Evolutionary conservation across 2,888 invertebrate genomes (phyloP).

Genomic region (Ernsta delagoae): DNA sequence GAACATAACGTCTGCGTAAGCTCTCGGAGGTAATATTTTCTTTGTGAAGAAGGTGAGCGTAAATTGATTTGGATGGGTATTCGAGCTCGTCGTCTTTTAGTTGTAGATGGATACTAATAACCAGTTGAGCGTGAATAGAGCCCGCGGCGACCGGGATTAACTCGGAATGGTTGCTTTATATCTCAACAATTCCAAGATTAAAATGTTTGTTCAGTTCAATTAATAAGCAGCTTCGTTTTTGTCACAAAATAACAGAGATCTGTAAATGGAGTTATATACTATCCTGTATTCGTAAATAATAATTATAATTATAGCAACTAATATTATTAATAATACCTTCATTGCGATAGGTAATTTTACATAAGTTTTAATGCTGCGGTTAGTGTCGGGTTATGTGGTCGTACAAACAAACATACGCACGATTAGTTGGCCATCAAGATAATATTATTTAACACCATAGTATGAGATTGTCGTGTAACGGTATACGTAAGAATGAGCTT

Average conservation of each 20-base stretch:
- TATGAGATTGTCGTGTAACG: conserved; percentile 24
- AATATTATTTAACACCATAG: conserved; percentile 18
- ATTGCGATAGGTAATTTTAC: too few relatives aligned
- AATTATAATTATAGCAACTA: too few relatives aligned
- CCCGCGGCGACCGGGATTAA: conserved; percentile 47
- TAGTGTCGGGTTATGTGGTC: too few relatives aligned
- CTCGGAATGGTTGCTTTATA: conserved; percentile 42
- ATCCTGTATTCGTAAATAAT: too few relatives aligned
- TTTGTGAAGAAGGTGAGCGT: conserved; percentile 55
- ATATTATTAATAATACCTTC: too few relatives aligned
- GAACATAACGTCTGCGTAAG: conserved; percentile 43
- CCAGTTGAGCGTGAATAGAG: neutral
- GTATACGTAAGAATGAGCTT: conserved; percentile 14
- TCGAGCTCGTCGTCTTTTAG: conserved; percentile 49
- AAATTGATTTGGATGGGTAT: conserved; percentile 63
- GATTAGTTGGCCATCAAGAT: too few relatives aligned
- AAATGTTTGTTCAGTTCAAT: conserved; percentile 6
- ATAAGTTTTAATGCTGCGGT: too few relatives aligned
- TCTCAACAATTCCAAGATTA: conserved; percentile 9
- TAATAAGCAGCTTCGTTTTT: too few relatives aligned
- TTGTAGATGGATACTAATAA: conserved; percentile 48
- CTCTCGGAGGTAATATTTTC: conserved; percentile 52
- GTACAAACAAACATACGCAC: too few relatives aligned
- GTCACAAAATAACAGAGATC: too few relatives aligned
- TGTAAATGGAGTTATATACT: too few relatives aligned